Evolutionary conservation across 1,140 invertebrate species (phyloP), one percentile per base, ranked within the genome.

Genomic region (Agrypnia vestita): DNA sequence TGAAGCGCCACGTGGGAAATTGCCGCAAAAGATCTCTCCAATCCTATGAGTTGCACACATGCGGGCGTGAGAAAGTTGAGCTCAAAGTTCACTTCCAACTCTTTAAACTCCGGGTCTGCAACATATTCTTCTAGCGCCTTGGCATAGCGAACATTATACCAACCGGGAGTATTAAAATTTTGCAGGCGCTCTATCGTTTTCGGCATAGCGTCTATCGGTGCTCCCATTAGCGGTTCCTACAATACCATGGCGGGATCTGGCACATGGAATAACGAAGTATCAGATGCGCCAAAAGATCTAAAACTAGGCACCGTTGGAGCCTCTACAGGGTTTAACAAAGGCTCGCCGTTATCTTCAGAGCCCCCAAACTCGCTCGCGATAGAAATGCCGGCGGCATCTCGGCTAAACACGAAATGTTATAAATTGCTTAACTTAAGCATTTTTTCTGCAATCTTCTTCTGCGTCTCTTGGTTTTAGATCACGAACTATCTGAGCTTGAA

Each of bases 81-180:
- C n/a, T n/a, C n/a, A n/a, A n/a, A n/a, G n/a, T n/a, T n/a, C n/a
- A n/a, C n/a, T n/a, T n/a, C n/a, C n/a, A n/a, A n/a, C n/a, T n/a
- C n/a, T n/a, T n/a, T 67, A 19, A 67, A 67, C 35, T 19, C 62
- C 35, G 15, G 62, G 62, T 67, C 62, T 15, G 62, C 62, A 19
- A 67, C 62, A 10, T 67, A 67, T 15, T 67, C 62, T 25, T 67
- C 25, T 15, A 67, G 44, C 7, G 15, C 19, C 15, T 67, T 67
- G 62, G 62, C 62, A 15, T 67, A 67, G 6, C 62, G 62, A 10
- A 67, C 62, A 47, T 67, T 25, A 67, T 13, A 44, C 62, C 62
- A 44, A 47, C 44, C 62, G 62, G n/a, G n/a, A n/a, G n/a, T n/a
- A n/a, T n/a, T n/a, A n/a, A n/a, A n/a, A n/a, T n/a, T n/a, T n/a